phyloP scores from a whole-genome alignment of 2,888 invertebrate genomes.

The Nomada lathburiana region DNA sequence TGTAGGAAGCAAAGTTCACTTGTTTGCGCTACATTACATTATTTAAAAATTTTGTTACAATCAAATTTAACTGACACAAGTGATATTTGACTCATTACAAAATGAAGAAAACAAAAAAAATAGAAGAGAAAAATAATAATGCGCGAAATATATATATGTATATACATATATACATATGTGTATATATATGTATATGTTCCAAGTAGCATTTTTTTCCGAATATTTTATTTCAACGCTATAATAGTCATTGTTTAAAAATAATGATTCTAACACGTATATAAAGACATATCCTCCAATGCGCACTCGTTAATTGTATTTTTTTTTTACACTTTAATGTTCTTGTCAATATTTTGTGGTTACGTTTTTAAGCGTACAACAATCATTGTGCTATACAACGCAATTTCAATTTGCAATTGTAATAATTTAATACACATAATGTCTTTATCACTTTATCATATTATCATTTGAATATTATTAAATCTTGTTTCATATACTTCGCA shows the following conservation, averaged over 20 bases:
- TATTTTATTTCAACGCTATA: no score
- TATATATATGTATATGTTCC: no score
- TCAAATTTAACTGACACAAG: neutral
- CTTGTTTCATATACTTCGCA: neutral
- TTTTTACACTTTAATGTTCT: neutral
- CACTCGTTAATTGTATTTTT: no score
- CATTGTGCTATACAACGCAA: neutral
- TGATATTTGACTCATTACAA: neutral
- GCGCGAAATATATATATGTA: neutral
- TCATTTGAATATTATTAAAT: neutral
- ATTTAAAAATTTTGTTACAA: neutral
- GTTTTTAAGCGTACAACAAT: neutral
- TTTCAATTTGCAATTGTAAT: neutral
- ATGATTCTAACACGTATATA: no score
- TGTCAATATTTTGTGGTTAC: neutral
- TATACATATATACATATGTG: no score
- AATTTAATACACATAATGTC: neutral
- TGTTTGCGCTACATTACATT: neutral
- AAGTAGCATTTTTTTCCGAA: no score
- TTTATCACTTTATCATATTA: neutral
- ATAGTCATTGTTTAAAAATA: no score
- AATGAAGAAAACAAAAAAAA: no score
- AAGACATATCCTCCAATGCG: no score
- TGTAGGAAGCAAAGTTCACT: slow-evolving; percentile 35
- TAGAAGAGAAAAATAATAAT: neutral